Conservation (phyloP, 2,113 vertebrate genomes). For the Ploceus nigricollis region DNA sequence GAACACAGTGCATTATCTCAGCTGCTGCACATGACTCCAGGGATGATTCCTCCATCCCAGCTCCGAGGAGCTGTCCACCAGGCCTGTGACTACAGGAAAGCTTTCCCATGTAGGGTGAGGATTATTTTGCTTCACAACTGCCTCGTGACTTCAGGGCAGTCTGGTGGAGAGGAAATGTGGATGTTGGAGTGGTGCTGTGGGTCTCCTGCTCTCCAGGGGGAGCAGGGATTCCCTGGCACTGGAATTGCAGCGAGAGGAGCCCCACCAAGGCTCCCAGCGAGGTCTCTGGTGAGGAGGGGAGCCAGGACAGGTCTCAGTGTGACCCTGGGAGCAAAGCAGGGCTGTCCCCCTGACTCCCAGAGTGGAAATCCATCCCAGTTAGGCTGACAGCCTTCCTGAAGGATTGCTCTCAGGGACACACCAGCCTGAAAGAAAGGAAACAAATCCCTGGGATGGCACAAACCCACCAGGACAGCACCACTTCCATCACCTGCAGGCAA, state of each 20-base stretch:
- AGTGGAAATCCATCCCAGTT: background rate
- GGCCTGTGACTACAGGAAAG: background rate
- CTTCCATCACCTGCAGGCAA: background rate
- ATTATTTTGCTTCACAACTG: background rate
- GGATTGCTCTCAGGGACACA: background rate
- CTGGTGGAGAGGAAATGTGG: background rate
- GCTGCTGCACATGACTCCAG: constrained; percentile 2
- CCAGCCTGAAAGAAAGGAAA: background rate
- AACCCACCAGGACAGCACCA: background rate
- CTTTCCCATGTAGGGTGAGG: constrained; percentile 44
- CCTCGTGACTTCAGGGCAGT: background rate
- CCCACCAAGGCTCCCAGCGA: background rate
- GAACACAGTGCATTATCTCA: constrained; percentile 46
- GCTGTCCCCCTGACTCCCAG: background rate
- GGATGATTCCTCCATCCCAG: background rate
- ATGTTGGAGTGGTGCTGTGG: background rate
- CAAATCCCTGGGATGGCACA: background rate
- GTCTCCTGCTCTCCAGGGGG: fast-evolving
- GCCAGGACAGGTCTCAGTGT: background rate
- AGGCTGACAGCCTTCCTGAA: background rate
- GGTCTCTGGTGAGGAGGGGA: background rate
- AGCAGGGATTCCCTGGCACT: background rate
- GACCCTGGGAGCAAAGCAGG: background rate
- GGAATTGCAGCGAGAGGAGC: background rate
- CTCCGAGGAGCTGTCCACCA: background rate